Base-by-base conservation (phyloP, 2,888 invertebrate genomes). In the Eristalinus sepulchralis region DNA sequence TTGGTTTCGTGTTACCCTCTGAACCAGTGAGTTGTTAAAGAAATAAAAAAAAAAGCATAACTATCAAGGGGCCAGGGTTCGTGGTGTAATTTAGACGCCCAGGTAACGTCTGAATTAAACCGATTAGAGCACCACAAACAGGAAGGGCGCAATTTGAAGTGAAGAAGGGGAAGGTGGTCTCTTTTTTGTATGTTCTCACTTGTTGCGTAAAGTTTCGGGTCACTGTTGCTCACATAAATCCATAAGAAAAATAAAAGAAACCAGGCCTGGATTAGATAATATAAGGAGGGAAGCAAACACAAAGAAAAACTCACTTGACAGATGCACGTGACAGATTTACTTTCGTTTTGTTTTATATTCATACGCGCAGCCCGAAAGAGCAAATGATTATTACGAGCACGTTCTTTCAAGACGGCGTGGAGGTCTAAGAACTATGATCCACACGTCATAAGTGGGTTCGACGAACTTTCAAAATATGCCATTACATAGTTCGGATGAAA, bases 71-170 rank as follows among this genome's bases (percentile, higher is more conserved):
- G 20, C 20, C 20, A 10, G 17, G 17, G 17, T 17, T 63, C 33
- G 47, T 57, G 59, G 64, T 70, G 77, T 78, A 78, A 78, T 71
- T 72, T 63, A 31, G 63, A 63, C 67, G 67, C 83, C 27, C 39
- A 70, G 60, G 71, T 60, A 68, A 57, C 39, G n/a, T 39, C 39
- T 39, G 39, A 39, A 39, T 22, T 55, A 22, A 55, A 55, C 55
- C 55, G 55, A 55, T 55, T 55, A 55, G 22, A 22, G 22, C 8
- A 47, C 47, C n/a, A 47, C 47, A 47, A 17, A 47, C 5, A 47
- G 8, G 13, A 4, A n/a, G 39, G 47, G 17, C 17, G 1, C 5
- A 47, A 47, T 17, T 8, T 17, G 3, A 13, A 17, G n/a, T n/a
- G 39, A n/a, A n/a, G n/a, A 27, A 39, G 39, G n/a, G 39, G n/a